A percentile compares a stretch with the other conserved stretches of the same genome.
These are phyloP conservation scores for Cebidichthys violaceus DNA, from an alignment of 2,113 vertebrate species.

Conservation along the genomic window DNA sequence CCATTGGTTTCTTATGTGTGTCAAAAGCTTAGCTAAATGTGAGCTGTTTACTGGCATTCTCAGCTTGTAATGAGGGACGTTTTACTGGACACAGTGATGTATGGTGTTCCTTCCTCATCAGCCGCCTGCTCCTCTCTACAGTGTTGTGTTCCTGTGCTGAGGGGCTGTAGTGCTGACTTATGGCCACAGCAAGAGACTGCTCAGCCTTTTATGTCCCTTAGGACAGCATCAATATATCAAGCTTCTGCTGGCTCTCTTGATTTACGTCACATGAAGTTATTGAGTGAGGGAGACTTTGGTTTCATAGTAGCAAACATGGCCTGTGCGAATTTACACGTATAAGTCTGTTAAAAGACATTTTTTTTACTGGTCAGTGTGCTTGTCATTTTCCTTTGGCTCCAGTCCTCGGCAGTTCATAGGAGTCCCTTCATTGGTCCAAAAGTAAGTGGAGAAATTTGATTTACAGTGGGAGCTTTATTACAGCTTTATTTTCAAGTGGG, in stretches of 20 bases:
- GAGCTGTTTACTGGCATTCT: conserved; percentile 47
- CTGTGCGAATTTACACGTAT: conserved; percentile 48
- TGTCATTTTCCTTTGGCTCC: conserved; percentile 40
- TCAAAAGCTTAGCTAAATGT: conserved; percentile 47
- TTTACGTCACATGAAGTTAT: conserved; percentile 54
- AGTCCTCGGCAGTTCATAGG: conserved; percentile 29
- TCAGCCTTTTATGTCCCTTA: conserved; percentile 52
- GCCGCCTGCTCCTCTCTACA: conserved; percentile 45
- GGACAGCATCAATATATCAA: conserved; percentile 58
- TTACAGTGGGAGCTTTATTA: conserved; percentile 33
- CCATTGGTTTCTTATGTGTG: conserved; percentile 49
- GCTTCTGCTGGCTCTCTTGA: conserved; percentile 39
- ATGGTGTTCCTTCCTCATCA: conserved; percentile 56
- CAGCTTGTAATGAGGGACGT: conserved; percentile 44
- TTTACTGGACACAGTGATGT: conserved; percentile 61
- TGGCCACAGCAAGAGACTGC: conserved; percentile 42
- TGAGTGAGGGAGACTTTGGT: conserved; percentile 44
- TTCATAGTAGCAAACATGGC: conserved; percentile 37
- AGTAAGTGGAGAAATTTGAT: conserved; percentile 51
- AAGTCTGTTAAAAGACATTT: conserved; percentile 5
- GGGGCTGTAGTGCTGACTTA: conserved; percentile 43
- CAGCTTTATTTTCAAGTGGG: conserved; percentile 56
- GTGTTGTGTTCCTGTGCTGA: conserved; percentile 23
- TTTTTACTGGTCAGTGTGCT: conserved; percentile 29
- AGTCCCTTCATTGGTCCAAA: conserved; percentile 51